Evolutionary conservation across 2,797 vertebrate genomes (phyloP).

Genomic region (Eulemur albifrons): DNA sequence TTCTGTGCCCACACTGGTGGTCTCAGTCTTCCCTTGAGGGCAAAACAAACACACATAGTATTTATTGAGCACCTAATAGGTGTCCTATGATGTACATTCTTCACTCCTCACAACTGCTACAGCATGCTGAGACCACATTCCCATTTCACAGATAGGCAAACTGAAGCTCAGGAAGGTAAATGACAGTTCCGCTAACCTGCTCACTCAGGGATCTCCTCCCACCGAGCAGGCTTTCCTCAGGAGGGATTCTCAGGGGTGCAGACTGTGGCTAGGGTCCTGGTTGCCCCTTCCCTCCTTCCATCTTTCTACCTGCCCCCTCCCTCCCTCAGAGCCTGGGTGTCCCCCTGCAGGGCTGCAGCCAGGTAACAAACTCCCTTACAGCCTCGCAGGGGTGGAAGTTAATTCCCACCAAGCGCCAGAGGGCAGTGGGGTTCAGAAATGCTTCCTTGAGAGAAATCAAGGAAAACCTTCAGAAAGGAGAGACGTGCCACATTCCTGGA

Average conservation of each 20-base stretch:
- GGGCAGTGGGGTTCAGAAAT: not conserved
- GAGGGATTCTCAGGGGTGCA: not conserved
- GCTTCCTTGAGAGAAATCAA: not conserved
- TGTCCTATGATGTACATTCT: not conserved
- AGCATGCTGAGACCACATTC: not conserved
- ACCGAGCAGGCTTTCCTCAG: not conserved
- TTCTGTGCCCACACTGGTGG: not conserved
- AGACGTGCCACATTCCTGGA: accelerated
- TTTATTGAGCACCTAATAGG: not conserved
- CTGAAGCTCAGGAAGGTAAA: not conserved
- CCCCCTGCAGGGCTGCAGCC: not conserved
- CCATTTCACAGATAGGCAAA: not conserved
- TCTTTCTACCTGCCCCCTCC: not conserved
- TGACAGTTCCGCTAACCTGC: not conserved
- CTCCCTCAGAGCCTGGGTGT: not conserved
- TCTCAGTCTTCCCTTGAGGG: not conserved
- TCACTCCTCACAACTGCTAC: too few species aligned
- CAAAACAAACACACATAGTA: not conserved
- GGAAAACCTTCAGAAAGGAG: not conserved
- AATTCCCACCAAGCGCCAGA: not conserved
- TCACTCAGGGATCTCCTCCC: not conserved
- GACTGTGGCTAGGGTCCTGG: not conserved
- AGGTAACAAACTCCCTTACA: not conserved
- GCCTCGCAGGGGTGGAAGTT: too few species aligned
- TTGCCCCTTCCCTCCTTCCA: not conserved